These are phyloP conservation scores for Steinernema carpocapsae DNA, from an alignment of 2,888 invertebrate genomes.

Conservation along the genomic window DNA sequence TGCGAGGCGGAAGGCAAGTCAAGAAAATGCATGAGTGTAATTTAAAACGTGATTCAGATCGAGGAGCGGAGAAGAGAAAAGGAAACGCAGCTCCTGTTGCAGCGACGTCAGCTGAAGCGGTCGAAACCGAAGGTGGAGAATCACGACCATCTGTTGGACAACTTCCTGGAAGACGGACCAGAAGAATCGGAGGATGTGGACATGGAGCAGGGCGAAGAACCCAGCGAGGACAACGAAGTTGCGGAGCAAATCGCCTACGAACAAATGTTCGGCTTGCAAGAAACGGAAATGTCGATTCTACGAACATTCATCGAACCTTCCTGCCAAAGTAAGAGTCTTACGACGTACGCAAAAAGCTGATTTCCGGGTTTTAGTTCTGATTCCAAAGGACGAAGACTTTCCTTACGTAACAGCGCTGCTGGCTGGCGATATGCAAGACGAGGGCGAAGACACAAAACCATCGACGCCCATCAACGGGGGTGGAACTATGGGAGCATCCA, in stretches of 20 bases:
- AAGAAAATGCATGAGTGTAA: background rate
- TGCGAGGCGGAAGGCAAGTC: conserved; percentile 36
- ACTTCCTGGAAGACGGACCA: background rate
- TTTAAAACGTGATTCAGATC: background rate
- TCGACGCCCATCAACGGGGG: background rate
- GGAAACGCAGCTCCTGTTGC: background rate
- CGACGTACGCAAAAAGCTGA: background rate
- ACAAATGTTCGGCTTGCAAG: background rate
- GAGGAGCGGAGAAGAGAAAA: background rate
- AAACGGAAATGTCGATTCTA: background rate
- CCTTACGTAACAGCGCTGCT: conserved; percentile 17
- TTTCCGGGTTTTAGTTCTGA: background rate
- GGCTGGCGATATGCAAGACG: background rate
- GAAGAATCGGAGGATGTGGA: background rate
- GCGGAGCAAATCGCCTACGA: background rate
- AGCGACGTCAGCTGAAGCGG: background rate
- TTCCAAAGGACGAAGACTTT: conserved; percentile 23
- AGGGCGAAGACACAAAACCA: background rate
- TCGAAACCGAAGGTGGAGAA: background rate
- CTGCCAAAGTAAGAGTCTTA: background rate
- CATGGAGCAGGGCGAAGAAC: background rate
- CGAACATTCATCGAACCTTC: background rate
- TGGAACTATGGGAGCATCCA: background rate
- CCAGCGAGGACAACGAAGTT: background rate
- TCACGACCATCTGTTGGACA: background rate